Conservation (phyloP, 1,140 invertebrate species). For the Euura lappo region DNA sequence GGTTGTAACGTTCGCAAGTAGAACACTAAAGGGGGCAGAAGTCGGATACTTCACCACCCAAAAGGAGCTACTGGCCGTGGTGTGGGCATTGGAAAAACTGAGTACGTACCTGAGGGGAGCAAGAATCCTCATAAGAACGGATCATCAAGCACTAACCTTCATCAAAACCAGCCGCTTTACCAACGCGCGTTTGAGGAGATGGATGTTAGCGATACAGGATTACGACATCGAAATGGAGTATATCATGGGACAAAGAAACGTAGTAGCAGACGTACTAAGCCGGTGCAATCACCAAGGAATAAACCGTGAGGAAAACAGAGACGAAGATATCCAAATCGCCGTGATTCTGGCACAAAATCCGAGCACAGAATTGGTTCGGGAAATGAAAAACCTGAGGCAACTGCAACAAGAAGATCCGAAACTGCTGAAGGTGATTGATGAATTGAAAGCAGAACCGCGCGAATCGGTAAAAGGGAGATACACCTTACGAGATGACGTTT, state of each 20-base stretch:
- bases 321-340: too few relatives aligned
- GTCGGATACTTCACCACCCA: background rate
- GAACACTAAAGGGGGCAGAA: slow-evolving; percentile 5
- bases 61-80: slow-evolving; percentile 12
- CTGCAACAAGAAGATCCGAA: too few relatives aligned
- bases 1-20: background rate
- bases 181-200: background rate
- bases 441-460: too few relatives aligned
- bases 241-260: slow-evolving; percentile 14
- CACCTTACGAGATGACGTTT: too few relatives aligned
- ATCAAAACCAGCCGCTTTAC: slow-evolving; percentile 13
- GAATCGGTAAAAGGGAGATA: too few relatives aligned
- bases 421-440: too few relatives aligned
- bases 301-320: too few relatives aligned
- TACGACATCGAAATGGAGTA: slow-evolving; percentile 14
- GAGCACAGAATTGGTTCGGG: too few relatives aligned
- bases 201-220: too few relatives aligned
- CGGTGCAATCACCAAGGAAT: too few relatives aligned
- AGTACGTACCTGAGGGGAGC: slow-evolving; percentile 47
- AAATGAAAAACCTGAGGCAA: too few relatives aligned
- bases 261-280: too few relatives aligned
- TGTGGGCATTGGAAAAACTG: slow-evolving; percentile 29
- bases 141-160: slow-evolving; percentile 57
- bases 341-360: slow-evolving; percentile 11
- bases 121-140: slow-evolving; percentile 51